Evolutionary conservation across 2,797 vertebrate genomes (phyloP).

Genomic region (Aldrovandia affinis): DNA sequence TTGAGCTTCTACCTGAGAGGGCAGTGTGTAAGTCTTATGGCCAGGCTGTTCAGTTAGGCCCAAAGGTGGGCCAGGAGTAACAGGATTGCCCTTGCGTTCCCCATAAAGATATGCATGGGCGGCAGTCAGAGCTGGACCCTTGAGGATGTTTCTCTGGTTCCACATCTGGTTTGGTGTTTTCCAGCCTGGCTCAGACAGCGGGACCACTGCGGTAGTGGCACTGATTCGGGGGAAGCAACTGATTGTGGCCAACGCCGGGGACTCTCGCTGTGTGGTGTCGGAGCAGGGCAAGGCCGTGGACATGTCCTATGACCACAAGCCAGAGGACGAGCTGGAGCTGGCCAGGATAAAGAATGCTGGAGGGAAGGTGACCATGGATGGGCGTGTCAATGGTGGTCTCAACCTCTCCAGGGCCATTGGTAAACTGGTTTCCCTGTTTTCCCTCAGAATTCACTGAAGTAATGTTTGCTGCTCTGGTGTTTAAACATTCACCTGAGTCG

Average conservation of each 20-base stretch:
- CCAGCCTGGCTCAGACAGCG: constrained; percentile 96
- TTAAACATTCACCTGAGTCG: too few relatives aligned
- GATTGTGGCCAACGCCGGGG: constrained; percentile 96
- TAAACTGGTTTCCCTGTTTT: constrained; percentile 54
- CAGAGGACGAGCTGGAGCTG: constrained; percentile 94
- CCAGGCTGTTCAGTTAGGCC: too few relatives aligned
- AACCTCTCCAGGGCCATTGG: constrained; percentile 97
- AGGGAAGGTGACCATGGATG: constrained; percentile 97
- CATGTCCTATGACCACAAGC: constrained; percentile 98
- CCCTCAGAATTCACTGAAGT: too few relatives aligned
- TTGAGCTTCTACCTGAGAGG: too few relatives aligned
- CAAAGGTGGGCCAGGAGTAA: too few relatives aligned
- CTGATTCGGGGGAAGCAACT: constrained; percentile 95
- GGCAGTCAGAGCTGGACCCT: too few relatives aligned
- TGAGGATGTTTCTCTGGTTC: background rate
- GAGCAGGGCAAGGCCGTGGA: constrained; percentile 91
- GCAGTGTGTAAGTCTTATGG: too few relatives aligned
- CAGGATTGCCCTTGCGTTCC: too few relatives aligned
- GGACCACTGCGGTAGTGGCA: constrained; percentile 94
- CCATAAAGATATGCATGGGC: too few relatives aligned
- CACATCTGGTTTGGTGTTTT: background rate
- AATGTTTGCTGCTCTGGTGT: too few relatives aligned
- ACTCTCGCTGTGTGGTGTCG: constrained; percentile 96
- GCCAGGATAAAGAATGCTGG: constrained; percentile 96
- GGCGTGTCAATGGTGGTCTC: constrained; percentile 93